A percentile compares a stretch with the other conserved stretches of the same genome.
Evolutionary conservation across 2,797 vertebrate genomes (phyloP).

Genomic region (Pipistrellus kuhlii): DNA sequence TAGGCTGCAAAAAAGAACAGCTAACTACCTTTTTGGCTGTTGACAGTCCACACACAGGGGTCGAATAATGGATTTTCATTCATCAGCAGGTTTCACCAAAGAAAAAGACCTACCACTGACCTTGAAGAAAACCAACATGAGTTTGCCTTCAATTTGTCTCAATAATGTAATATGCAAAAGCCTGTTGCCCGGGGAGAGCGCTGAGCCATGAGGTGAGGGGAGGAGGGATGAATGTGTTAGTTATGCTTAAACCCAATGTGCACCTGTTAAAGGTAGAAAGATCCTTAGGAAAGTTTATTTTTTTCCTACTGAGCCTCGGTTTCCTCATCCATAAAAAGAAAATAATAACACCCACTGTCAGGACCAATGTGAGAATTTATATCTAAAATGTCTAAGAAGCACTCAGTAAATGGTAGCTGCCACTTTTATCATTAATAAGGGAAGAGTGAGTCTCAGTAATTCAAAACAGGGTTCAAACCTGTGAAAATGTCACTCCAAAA

Average conservation of each 20-base stretch:
- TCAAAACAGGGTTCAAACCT: not conserved
- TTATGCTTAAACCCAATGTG: not conserved
- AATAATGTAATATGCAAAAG: constrained; percentile 40
- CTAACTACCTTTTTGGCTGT: not conserved
- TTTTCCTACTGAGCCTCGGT: not conserved
- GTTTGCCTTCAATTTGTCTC: constrained; percentile 46
- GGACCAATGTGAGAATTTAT: not conserved
- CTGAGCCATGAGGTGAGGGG: not conserved
- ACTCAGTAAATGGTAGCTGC: not conserved
- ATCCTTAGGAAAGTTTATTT: not conserved
- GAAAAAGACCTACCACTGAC: not conserved
- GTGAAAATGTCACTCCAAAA: not conserved
- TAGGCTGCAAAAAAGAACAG: constrained; percentile 41
- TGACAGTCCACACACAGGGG: not conserved
- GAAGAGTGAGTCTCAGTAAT: not conserved
- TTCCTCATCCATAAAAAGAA: constrained; percentile 28
- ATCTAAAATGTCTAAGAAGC: not conserved
- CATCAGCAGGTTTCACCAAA: constrained; percentile 36
- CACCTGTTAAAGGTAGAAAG: not conserved
- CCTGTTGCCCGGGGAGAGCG: not conserved
- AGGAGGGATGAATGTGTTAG: not conserved
- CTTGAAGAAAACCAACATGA: constrained; percentile 7
- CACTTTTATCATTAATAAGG: constrained; percentile 1
- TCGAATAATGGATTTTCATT: constrained; percentile 36
- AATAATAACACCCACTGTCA: not conserved